Percentiles rank a stretch among this genome's conserved stretches.
Conservation (phyloP, 2,888 invertebrate species). For the Copidosoma aretas region DNA sequence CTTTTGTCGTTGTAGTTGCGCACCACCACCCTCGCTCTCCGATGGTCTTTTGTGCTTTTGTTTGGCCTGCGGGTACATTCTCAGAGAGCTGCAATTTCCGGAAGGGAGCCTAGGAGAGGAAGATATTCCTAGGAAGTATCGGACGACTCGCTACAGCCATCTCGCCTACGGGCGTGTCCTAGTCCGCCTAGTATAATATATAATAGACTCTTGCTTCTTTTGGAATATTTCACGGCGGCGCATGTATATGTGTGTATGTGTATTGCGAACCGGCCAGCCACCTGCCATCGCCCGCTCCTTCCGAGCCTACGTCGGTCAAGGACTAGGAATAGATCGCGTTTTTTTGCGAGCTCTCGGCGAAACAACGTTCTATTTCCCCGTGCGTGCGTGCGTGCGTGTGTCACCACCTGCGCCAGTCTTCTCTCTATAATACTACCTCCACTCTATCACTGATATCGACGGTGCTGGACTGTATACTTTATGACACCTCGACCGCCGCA, state of each 20-base stretch:
- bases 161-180: too few species aligned
- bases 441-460: too few species aligned
- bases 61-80: background rate
- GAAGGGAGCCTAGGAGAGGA: slow-evolving; percentile 9
- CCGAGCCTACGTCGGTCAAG: slow-evolving; percentile 39
- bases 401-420: slow-evolving; percentile 17
- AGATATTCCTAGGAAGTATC: slow-evolving; percentile 6
- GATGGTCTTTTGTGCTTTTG: too few species aligned
- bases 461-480: too few species aligned
- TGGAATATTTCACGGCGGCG: too few species aligned
- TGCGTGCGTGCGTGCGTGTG: slow-evolving; percentile 38
- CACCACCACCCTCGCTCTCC: too few species aligned
- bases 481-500: slow-evolving; percentile 1
- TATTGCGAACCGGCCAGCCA: slow-evolving; percentile 11
- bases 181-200: too few species aligned
- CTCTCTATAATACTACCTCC: slow-evolving; percentile 18
- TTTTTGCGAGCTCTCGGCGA: slow-evolving; percentile 42
- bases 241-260: slow-evolving; percentile 11
- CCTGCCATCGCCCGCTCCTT: slow-evolving; percentile 2
- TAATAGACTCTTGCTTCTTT: too few species aligned
- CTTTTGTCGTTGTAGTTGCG: too few species aligned
- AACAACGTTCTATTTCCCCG: slow-evolving; percentile 54
- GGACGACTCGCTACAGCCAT: slow-evolving; percentile 1
- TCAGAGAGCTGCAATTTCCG: slow-evolving; percentile 20
- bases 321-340: slow-evolving; percentile 51